These are phyloP conservation scores for Ciconia boyciana DNA, from an alignment of 2,113 vertebrate species.

Conservation along the genomic window DNA sequence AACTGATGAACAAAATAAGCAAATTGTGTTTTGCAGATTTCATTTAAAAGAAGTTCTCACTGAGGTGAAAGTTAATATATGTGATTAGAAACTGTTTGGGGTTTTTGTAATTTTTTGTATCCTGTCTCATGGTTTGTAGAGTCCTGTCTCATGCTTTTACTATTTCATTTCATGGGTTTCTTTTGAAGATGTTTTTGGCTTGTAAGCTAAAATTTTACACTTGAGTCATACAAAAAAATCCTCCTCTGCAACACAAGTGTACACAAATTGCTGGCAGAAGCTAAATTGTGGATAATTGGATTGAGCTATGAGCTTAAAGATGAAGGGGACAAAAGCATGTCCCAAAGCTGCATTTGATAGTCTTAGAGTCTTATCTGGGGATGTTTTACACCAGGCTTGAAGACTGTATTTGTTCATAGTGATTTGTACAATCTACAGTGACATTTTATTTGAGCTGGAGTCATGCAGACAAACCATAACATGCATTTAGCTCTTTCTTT, in stretches of 20 bases:
- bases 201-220: constrained; percentile 69
- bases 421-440: constrained; percentile 72
- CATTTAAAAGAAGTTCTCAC: constrained; percentile 4
- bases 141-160: constrained; percentile 20
- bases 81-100: neutral
- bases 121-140: constrained; percentile 12
- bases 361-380: constrained; percentile 73
- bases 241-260: constrained; percentile 52
- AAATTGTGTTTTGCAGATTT: neutral
- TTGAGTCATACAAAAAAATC: constrained; percentile 65
- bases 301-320: constrained; percentile 75
- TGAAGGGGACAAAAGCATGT: constrained; percentile 74
- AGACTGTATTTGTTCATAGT: constrained; percentile 69
- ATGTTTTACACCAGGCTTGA: constrained; percentile 74
- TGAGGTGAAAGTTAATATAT: neutral
- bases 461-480: constrained; percentile 65
- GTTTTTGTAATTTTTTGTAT: neutral
- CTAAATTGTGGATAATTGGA: constrained; percentile 78
- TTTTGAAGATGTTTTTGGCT: constrained; percentile 70
- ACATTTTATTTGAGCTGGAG: constrained; percentile 71
- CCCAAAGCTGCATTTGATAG: constrained; percentile 70
- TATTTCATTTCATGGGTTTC: constrained; percentile 54
- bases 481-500: constrained; percentile 31
- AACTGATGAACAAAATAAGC: neutral
- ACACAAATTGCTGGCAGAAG: constrained; percentile 68